phyloP scores from a whole-genome alignment of 2,888 invertebrate species.

The Tiliacea aurago region DNA sequence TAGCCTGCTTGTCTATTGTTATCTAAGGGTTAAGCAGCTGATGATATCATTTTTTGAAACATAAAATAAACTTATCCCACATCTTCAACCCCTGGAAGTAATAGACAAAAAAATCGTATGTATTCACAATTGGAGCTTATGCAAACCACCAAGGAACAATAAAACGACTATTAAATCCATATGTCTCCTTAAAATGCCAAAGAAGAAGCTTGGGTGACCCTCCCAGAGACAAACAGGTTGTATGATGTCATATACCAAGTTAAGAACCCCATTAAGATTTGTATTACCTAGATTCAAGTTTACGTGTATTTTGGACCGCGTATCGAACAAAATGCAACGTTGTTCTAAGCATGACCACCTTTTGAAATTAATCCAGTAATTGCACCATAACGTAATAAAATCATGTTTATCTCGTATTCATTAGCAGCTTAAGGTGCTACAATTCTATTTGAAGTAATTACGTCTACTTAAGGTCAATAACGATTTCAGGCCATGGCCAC shows the following conservation, averaged over 20 bases:
- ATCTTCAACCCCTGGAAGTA: not conserved
- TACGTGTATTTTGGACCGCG: not conserved
- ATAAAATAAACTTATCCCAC: not conserved
- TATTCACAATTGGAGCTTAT: slow-evolving; percentile 2
- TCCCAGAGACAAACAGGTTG: slow-evolving; percentile 32
- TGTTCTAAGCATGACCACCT: not conserved
- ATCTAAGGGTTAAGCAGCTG: not conserved
- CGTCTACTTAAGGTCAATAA: slow-evolving; percentile 67
- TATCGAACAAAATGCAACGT: not conserved
- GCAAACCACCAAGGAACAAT: not conserved
- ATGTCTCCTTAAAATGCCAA: slow-evolving; percentile 36
- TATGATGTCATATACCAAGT: slow-evolving; percentile 54
- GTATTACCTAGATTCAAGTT: slow-evolving; percentile 12
- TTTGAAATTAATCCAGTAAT: slow-evolving; percentile 3
- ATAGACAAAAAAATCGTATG: not conserved
- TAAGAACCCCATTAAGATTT: slow-evolving; percentile 39
- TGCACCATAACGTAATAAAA: slow-evolving; percentile 11
- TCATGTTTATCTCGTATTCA: slow-evolving; percentile 35
- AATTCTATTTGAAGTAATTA: slow-evolving; percentile 58
- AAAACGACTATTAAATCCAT: slow-evolving; percentile 15
- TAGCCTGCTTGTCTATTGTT: not conserved
- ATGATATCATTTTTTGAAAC: not conserved
- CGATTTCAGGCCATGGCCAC: slow-evolving; percentile 74
- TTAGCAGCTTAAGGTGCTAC: slow-evolving; percentile 27
- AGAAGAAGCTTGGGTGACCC: slow-evolving; percentile 19